Percentiles rank a stretch among this genome's conserved stretches.
Conservation (phyloP, 1,140 invertebrate genomes). For the Samia ricini region DNA sequence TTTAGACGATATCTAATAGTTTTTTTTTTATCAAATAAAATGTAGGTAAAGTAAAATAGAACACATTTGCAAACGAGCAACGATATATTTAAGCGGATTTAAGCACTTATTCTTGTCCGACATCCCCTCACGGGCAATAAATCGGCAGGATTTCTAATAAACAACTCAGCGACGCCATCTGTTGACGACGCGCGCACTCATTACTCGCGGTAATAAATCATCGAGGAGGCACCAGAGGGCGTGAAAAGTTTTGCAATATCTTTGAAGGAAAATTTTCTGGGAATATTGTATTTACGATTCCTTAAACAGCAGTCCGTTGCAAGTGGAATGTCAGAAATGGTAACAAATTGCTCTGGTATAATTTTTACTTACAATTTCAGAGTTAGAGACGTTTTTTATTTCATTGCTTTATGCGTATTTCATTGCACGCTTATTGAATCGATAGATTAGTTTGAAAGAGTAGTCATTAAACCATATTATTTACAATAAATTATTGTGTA, state of each 20-base stretch:
- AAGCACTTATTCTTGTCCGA: slow-evolving; percentile 6
- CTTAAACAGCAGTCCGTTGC: slow-evolving; percentile 12
- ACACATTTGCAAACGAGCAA: no score
- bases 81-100: not conserved
- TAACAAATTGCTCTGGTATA: not conserved
- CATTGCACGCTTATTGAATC: no score
- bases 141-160: slow-evolving; percentile 54
- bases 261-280: slow-evolving; percentile 34
- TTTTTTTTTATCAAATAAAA: no score
- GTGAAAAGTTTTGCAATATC: slow-evolving; percentile 57
- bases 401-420: no score
- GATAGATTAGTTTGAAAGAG: no score
- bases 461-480: no score
- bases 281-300: slow-evolving; percentile 60
- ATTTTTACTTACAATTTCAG: not conserved
- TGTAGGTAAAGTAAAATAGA: no score
- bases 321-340: slow-evolving; percentile 12
- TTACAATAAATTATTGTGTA: no score
- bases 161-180: slow-evolving; percentile 66
- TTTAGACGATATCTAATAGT: no score
- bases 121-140: slow-evolving; percentile 41
- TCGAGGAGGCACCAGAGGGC: slow-evolving; percentile 50
- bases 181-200: slow-evolving; percentile 49
- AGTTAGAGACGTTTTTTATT: not conserved
- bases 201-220: slow-evolving; percentile 60